A percentile compares a stretch with the other conserved stretches of the same genome.
Conservation (phyloP, 2,113 vertebrate species). For the Furnarius figulus region DNA sequence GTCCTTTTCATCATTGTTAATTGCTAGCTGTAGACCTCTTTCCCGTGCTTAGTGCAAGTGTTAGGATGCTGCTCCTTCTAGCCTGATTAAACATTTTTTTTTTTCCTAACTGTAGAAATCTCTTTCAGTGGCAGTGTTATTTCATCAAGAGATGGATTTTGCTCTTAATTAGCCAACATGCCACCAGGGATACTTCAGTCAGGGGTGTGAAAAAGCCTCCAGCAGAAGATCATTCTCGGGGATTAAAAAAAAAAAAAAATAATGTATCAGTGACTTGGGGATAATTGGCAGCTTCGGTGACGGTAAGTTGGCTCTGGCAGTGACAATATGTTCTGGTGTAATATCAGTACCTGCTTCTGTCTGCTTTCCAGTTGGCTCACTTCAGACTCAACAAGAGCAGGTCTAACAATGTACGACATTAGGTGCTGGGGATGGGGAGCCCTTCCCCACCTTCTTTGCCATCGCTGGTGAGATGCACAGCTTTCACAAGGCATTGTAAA, state of each 20-base stretch:
- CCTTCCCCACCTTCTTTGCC: neutral
- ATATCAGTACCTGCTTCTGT: constrained; percentile 64
- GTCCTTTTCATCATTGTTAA: constrained; percentile 82
- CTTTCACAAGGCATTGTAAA: neutral
- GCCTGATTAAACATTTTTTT: constrained; percentile 75
- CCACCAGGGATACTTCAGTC: constrained; percentile 80
- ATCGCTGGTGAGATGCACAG: neutral
- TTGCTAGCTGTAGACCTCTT: constrained; percentile 76
- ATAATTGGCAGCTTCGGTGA: constrained; percentile 76
- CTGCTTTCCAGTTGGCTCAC: constrained; percentile 68
- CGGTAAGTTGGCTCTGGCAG: constrained; percentile 63
- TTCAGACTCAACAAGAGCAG: constrained; percentile 58
- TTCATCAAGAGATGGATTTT: constrained; percentile 83
- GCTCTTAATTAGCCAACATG: constrained; percentile 83
- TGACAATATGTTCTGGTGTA: constrained; percentile 71
- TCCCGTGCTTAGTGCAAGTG: constrained; percentile 62
- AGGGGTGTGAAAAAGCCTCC: constrained; percentile 82
- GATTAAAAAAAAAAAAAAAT: constrained; percentile 57
- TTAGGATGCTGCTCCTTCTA: constrained; percentile 67
- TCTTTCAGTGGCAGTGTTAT: constrained; percentile 76
- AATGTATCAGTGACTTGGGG: constrained; percentile 65
- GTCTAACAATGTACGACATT: neutral
- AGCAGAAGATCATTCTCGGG: constrained; percentile 75
- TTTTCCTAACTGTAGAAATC: constrained; percentile 59
- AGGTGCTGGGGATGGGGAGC: neutral